Conservation (phyloP, 2,797 vertebrate species). For the Etheostoma perlongum region DNA sequence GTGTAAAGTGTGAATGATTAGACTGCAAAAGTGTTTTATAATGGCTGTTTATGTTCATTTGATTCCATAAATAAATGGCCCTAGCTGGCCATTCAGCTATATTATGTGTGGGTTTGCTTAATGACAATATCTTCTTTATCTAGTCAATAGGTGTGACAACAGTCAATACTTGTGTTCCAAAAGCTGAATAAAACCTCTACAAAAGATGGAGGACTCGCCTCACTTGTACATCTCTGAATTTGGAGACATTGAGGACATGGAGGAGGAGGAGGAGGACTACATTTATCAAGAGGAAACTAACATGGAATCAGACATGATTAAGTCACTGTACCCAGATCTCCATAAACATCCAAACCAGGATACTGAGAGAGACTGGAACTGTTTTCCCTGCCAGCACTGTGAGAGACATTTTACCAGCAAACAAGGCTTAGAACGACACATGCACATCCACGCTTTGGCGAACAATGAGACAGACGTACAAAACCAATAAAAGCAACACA, state of each 20-base stretch:
- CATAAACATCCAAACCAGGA: constrained; percentile 68
- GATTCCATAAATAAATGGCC: neutral
- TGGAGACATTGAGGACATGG: constrained; percentile 52
- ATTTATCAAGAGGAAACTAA: constrained; percentile 54
- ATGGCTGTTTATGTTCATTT: neutral
- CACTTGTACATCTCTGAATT: constrained; percentile 59
- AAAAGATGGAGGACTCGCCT: constrained; percentile 69
- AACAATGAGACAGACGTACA: constrained; percentile 80
- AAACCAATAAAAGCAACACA: constrained; percentile 87
- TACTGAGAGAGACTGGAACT: constrained; percentile 79
- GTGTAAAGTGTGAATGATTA: neutral
- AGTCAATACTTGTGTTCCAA: constrained; percentile 56
- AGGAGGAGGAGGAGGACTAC: constrained; percentile 29
- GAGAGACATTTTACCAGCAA: constrained; percentile 91
- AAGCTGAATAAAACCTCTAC: constrained; percentile 71
- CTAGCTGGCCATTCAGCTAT: neutral
- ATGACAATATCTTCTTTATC: constrained; percentile 26
- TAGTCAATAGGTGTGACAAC: constrained; percentile 61
- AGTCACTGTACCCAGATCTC: constrained; percentile 60
- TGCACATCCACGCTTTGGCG: constrained; percentile 87
- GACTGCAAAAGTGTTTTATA: neutral
- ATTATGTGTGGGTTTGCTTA: neutral
- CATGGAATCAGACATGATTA: constrained; percentile 71
- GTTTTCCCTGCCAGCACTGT: constrained; percentile 91
- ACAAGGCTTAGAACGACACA: constrained; percentile 91